Conservation (phyloP, 2,888 invertebrate species). For the Agrilus mali region DNA sequence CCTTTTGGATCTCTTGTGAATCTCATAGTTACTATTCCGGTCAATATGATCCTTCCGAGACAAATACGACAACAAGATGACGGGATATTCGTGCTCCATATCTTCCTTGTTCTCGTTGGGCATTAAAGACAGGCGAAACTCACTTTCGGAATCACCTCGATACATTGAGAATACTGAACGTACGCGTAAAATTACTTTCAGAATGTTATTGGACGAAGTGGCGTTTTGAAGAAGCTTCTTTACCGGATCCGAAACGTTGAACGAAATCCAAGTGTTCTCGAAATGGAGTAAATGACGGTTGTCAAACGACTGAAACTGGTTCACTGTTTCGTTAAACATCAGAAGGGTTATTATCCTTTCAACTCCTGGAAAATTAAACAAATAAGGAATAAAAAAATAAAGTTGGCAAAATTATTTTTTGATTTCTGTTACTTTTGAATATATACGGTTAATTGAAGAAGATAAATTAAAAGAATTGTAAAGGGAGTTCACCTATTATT, state of each 20-base stretch:
- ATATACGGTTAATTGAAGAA: no score
- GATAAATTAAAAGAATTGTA: no score
- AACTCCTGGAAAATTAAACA: conserved; percentile 13
- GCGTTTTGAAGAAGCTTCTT: conserved; percentile 5
- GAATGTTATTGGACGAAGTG: neutral
- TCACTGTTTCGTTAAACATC: conserved; percentile 21
- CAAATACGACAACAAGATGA: conserved; percentile 28
- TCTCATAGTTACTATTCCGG: neutral
- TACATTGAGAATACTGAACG: no score
- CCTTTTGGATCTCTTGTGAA: conserved; percentile 15
- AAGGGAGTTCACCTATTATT: conserved; percentile 4
- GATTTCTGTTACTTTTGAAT: no score
- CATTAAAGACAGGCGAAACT: conserved; percentile 23
- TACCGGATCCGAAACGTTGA: conserved; percentile 27
- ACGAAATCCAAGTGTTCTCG: conserved; percentile 31
- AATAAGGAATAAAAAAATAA: no score
- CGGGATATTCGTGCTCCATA: conserved; percentile 30
- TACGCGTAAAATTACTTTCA: no score
- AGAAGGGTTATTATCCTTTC: conserved; percentile 23
- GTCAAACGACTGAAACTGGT: conserved; percentile 18
- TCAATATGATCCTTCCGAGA: conserved; percentile 11
- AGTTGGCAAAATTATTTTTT: no score
- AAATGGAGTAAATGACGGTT: conserved; percentile 24
- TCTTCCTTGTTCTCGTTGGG: conserved; percentile 18
- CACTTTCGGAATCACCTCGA: neutral